phyloP scores from a whole-genome alignment of 2,797 vertebrate species.

The Bucorvus abyssinicus region DNA sequence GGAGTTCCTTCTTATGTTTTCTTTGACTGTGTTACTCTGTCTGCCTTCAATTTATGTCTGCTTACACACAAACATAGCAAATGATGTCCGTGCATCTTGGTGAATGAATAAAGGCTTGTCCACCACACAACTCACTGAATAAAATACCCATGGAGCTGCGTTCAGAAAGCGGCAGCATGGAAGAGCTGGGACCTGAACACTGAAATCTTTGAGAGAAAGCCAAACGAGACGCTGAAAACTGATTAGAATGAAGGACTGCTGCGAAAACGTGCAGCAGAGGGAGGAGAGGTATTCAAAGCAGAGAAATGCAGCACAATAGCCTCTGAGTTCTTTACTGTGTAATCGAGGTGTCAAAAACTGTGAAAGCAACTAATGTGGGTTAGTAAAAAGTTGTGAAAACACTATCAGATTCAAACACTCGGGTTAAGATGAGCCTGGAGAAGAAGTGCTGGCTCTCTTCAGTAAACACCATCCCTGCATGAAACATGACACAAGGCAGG shows the following conservation, averaged over 20 bases:
- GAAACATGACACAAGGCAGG: background rate
- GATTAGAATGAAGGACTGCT: background rate
- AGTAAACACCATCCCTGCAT: background rate
- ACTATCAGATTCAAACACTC: background rate
- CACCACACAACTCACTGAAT: background rate
- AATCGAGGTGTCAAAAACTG: too few species aligned
- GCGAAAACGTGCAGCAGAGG: background rate
- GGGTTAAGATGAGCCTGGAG: background rate
- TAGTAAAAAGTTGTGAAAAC: too few species aligned
- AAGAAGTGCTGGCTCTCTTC: background rate
- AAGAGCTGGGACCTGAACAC: background rate
- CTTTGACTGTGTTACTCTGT: background rate
- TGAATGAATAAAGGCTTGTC: slow-evolving; percentile 3
- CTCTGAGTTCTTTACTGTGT: too few species aligned
- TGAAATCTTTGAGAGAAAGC: background rate
- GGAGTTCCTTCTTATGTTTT: background rate
- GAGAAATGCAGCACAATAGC: background rate
- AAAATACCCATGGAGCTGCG: background rate
- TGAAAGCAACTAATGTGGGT: too few species aligned
- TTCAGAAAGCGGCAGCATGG: background rate
- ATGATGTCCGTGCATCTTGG: background rate
- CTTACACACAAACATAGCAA: background rate
- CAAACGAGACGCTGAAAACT: background rate
- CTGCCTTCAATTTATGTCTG: background rate
- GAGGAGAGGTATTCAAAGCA: background rate